Conservation (phyloP, 1,140 invertebrate species). For the Tetragnatha versicolor region DNA sequence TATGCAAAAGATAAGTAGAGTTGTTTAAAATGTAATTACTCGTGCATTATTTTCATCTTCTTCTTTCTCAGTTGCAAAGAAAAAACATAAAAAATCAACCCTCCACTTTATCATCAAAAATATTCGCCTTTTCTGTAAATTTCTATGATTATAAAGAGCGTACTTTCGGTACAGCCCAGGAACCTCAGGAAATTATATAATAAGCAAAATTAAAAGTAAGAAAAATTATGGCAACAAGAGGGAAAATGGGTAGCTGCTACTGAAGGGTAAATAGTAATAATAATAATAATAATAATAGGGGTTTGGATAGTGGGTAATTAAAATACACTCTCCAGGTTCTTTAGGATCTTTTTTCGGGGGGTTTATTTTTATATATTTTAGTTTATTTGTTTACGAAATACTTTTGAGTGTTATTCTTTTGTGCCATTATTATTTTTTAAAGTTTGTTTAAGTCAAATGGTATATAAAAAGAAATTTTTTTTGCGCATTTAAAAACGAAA, state of each 20-base stretch:
- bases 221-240: not conserved
- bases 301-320: constrained; percentile 22
- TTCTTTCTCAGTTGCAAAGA: not conserved
- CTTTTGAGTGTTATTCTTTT: no score
- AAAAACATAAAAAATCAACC: not conserved
- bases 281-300: constrained; percentile 20
- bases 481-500: no score
- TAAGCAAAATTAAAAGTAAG: constrained; percentile 11
- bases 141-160: not conserved
- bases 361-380: no score
- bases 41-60: no score
- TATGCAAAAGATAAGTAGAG: no score
- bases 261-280: constrained; percentile 16
- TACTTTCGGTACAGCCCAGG: not conserved
- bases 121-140: not conserved
- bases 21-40: no score
- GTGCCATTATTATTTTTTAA: no score
- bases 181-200: constrained; percentile 8
- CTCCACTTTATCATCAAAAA: constrained; percentile 7
- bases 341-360: no score
- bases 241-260: not conserved
- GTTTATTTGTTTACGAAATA: no score
- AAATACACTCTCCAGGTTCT: no score
- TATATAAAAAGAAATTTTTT: no score
- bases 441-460: no score